Evolutionary conservation across 2,113 vertebrate genomes (phyloP).

Genomic region (Rana temporaria): DNA sequence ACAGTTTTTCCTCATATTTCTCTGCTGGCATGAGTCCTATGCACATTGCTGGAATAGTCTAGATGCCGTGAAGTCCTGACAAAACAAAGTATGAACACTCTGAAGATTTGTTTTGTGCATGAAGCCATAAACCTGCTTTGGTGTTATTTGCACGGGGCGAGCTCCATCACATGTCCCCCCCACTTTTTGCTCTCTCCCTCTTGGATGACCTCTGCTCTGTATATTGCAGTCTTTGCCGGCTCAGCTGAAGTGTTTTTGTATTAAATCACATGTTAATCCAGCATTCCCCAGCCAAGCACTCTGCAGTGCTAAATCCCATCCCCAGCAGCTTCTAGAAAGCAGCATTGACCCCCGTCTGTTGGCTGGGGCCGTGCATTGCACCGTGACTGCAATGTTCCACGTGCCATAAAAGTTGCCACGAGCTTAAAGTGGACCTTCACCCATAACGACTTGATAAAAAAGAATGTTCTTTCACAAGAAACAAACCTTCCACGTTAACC

Average conservation of each 20-base stretch:
- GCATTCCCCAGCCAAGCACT: neutral
- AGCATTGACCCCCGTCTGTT: neutral
- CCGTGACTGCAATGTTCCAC: too few relatives aligned
- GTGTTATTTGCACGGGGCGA: too few relatives aligned
- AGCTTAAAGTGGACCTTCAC: too few relatives aligned
- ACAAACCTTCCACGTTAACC: too few relatives aligned
- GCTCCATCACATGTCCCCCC: too few relatives aligned
- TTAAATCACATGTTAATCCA: constrained; percentile 24
- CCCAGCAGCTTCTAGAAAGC: constrained; percentile 15
- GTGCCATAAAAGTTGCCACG: too few relatives aligned
- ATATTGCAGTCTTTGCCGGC: constrained; percentile 36
- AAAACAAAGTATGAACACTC: neutral
- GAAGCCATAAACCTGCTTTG: too few relatives aligned
- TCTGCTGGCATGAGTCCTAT: too few relatives aligned
- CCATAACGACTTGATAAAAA: too few relatives aligned
- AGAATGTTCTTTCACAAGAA: too few relatives aligned
- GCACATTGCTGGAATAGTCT: neutral
- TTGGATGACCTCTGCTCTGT: constrained; percentile 10
- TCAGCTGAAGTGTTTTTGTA: constrained; percentile 38
- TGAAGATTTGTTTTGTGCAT: too few relatives aligned
- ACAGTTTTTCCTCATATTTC: too few relatives aligned
- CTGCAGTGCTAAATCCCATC: neutral
- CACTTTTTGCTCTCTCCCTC: neutral
- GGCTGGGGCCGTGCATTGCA: neutral
- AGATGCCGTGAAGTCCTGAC: neutral